These are phyloP conservation scores for Cephus nigrinus DNA, from an alignment of 2,888 invertebrate species.

Conservation along the genomic window DNA sequence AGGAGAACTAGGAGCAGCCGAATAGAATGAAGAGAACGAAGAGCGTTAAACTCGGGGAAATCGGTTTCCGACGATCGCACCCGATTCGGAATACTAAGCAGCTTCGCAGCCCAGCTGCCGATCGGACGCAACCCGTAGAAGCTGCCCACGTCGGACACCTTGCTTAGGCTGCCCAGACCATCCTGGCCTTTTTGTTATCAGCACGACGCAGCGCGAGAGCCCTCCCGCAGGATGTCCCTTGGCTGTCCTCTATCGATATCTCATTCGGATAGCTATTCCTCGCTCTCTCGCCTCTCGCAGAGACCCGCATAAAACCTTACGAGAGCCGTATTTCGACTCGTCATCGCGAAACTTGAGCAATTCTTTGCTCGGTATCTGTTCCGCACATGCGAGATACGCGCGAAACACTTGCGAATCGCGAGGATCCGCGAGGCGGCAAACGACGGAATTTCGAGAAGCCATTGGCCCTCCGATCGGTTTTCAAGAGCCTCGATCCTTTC, in stretches of 20 bases:
- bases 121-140: too few species aligned
- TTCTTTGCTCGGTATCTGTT: too few species aligned
- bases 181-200: constrained; percentile 50
- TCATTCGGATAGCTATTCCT: constrained; percentile 20
- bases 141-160: too few species aligned
- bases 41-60: constrained; percentile 59
- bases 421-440: too few species aligned
- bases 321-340: constrained; percentile 44
- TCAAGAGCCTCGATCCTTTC: too few species aligned
- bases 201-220: constrained; percentile 33
- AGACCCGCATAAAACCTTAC: constrained; percentile 43
- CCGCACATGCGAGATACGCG: too few species aligned
- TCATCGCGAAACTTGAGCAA: constrained; percentile 16
- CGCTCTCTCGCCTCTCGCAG: constrained; percentile 20
- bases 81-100: constrained; percentile 55
- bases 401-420: too few species aligned
- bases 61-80: constrained; percentile 55
- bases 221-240: constrained; percentile 14
- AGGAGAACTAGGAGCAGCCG: too few species aligned
- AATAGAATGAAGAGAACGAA: too few species aligned
- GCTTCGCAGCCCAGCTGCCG: not conserved
- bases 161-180: not conserved
- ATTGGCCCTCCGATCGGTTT: too few species aligned
- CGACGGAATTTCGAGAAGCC: too few species aligned
- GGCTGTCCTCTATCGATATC: constrained; percentile 19